Evolutionary conservation across 53 echinoderm and acorn worm species (phyloP).

Genomic region (Mesocentrotus franciscanus): DNA sequence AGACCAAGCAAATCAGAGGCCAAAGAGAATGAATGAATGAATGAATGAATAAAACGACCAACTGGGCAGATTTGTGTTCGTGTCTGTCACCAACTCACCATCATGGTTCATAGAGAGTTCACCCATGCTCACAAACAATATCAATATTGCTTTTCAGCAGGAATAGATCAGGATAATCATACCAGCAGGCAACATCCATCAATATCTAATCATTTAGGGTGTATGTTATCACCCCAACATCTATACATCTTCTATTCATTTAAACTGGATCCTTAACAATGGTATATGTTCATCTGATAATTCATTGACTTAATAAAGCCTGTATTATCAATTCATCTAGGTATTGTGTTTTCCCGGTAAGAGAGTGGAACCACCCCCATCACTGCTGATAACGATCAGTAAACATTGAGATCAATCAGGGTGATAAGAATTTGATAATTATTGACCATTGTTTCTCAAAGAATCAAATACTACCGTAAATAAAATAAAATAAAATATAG

Average conservation of each 20-base stretch:
- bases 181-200: conserved; percentile 6
- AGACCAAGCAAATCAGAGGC: conserved; percentile 20
- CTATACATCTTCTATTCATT: neutral
- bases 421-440: conserved; percentile 38
- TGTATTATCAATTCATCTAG: neutral
- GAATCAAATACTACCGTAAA: neutral
- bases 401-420: conserved; percentile 15
- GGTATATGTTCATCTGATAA: neutral
- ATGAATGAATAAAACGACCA: conserved; percentile 1
- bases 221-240: neutral
- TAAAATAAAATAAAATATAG: neutral
- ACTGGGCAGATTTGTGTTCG: neutral
- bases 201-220: neutral
- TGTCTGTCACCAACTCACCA: neutral
- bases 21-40: conserved; percentile 34
- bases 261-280: neutral
- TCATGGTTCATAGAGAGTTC: neutral
- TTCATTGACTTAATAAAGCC: neutral
- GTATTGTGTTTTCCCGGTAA: neutral
- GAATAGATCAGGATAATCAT: neutral
- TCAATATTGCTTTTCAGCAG: conserved; percentile 28
- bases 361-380: conserved; percentile 33
- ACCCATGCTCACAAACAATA: conserved; percentile 46
- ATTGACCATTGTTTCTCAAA: conserved; percentile 23
- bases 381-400: conserved; percentile 20